Base-by-base conservation (phyloP, 2,113 vertebrate genomes). In the Oceanites oceanicus region DNA sequence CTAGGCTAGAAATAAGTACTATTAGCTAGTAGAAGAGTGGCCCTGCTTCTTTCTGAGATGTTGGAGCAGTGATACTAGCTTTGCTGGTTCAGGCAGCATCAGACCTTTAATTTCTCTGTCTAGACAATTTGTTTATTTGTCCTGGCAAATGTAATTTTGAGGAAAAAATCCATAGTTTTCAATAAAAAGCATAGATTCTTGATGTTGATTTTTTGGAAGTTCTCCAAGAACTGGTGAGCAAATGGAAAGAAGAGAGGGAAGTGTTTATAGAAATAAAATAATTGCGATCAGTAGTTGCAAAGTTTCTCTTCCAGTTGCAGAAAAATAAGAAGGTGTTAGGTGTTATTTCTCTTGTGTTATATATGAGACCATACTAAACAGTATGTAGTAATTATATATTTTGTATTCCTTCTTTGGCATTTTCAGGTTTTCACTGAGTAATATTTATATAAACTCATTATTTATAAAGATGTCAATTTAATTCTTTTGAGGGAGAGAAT, bases 381-480 rank as follows among this genome's bases (percentile, higher is more conserved):
- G 15, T 59, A 15, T 52, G 34, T 81, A 52, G 70, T 81, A 94
- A 65, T 88, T 59, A 77, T 21, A 5, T 58, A 36, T 80, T 86
- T 91, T 88, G 29, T 66, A 55, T 56, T 78, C 20, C 8, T 61
- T 62, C 50, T 82, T n/a, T 65, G 77, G 36, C 44, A 72, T 90
- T 94, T 78, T 65, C 34, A 71, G 22, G 14, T 75, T 94, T 93
- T 65, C 91, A 82, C 10, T 42, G 7, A 84, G 49, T 63, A 75
- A n/a, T 85, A 66, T 26, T 80, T 92, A 68, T 49, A 53, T 74
- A 79, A 92, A 13, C 11, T 85, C 36, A 32, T 94, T 66, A 68
- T 95, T 92, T 95, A 47, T 78, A 81, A 93, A 92, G 15, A 38
- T 92, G 53, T 84, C 65, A 20, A 17, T 78, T 91, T 79, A 56